These are phyloP conservation scores for Scaptomyza reducta DNA, from an alignment of 2,888 invertebrate genomes.

Conservation along the genomic window DNA sequence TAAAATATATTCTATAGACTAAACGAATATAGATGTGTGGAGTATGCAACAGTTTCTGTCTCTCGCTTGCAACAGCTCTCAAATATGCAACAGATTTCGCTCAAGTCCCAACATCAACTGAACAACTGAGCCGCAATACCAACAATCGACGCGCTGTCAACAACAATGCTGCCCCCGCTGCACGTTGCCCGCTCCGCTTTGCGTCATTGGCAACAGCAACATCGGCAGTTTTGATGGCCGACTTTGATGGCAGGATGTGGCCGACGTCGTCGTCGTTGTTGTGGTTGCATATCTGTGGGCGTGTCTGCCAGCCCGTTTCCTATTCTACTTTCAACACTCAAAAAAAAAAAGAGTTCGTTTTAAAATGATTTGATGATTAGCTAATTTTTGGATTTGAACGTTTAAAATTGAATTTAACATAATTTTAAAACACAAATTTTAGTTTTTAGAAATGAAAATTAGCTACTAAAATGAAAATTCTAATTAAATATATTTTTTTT, in stretches of 20 bases:
- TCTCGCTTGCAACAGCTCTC: constrained; percentile 15
- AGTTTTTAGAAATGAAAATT: too few species aligned
- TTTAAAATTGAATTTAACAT: too few species aligned
- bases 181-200: constrained; percentile 27
- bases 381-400: too few species aligned
- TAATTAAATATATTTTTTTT: not conserved
- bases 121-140: constrained; percentile 20
- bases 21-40: not conserved
- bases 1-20: constrained; percentile 5
- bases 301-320: constrained; percentile 9
- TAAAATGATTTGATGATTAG: too few species aligned
- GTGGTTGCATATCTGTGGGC: constrained; percentile 41
- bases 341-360: not conserved
- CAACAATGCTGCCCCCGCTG: constrained; percentile 14
- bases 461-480: too few species aligned
- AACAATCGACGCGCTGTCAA: constrained; percentile 29
- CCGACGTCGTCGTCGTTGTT: constrained; percentile 18
- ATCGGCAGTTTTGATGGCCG: constrained; percentile 33
- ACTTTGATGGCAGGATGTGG: constrained; percentile 69
- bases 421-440: too few species aligned
- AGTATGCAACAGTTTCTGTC: constrained; percentile 45
- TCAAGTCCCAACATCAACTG: constrained; percentile 49
- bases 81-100: constrained; percentile 68
- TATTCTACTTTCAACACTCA: not conserved
- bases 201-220: constrained; percentile 40